These are phyloP conservation scores for Alentia gelatinosa DNA, from an alignment of 2,888 invertebrate genomes.

Conservation along the genomic window DNA sequence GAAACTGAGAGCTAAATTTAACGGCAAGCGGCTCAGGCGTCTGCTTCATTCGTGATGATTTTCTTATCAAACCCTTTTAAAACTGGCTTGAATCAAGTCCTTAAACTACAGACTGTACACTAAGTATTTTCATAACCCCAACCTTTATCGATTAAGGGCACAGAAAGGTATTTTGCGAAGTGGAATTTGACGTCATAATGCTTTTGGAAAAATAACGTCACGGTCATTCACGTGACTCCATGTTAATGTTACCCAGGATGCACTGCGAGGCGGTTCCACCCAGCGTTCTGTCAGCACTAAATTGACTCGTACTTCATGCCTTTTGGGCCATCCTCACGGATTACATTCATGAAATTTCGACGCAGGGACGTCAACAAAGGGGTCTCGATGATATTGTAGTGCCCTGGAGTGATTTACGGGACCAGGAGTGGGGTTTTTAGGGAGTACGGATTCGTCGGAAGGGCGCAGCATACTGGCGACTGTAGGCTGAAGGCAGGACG, in stretches of 20 bases:
- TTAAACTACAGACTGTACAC: no score
- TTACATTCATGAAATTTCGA: constrained; percentile 32
- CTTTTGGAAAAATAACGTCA: constrained; percentile 55
- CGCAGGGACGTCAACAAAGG: neutral
- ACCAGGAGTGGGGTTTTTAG: neutral
- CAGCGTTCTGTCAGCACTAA: neutral
- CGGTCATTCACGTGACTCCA: constrained; percentile 50
- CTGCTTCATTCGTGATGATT: no score
- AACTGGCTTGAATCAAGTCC: no score
- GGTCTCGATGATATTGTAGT: constrained; percentile 47
- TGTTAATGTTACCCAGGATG: constrained; percentile 53
- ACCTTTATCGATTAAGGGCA: no score
- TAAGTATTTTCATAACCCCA: no score
- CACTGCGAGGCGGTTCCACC: constrained; percentile 57
- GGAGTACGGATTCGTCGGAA: neutral
- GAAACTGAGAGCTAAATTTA: no score
- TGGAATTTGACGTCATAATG: constrained; percentile 55
- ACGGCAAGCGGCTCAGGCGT: no score
- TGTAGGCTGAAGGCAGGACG: constrained; percentile 5
- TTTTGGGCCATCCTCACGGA: neutral
- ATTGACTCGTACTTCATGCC: neutral
- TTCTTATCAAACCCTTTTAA: no score
- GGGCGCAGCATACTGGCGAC: neutral
- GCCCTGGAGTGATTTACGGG: neutral
- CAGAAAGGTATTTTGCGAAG: neutral